phyloP scores from a whole-genome alignment of 1,140 invertebrate genomes.

The Drosophila serrata region DNA sequence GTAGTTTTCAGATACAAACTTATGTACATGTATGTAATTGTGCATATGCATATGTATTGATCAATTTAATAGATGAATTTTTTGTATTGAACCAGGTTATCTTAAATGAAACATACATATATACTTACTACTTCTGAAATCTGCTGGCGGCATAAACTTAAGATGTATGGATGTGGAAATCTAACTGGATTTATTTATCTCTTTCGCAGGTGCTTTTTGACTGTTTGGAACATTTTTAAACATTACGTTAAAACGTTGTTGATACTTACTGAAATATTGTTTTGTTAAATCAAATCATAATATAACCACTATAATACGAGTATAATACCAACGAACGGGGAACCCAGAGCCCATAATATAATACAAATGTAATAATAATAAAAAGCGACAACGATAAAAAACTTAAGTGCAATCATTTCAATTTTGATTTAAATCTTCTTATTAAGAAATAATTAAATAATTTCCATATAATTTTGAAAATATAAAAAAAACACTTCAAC shows the following conservation, averaged over 20 bases:
- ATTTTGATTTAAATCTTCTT: slow-evolving; percentile 65
- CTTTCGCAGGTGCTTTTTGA: slow-evolving; percentile 84
- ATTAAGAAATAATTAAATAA: slow-evolving; percentile 32
- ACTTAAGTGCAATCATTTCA: slow-evolving; percentile 77
- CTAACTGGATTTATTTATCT: slow-evolving; percentile 36
- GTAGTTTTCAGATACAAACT: slow-evolving; percentile 5
- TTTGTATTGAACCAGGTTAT: not conserved
- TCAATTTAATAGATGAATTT: not conserved
- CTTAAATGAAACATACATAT: not conserved
- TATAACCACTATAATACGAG: slow-evolving; percentile 55
- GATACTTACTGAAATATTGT: slow-evolving; percentile 85
- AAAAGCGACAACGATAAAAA: slow-evolving; percentile 51
- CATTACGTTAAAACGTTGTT: slow-evolving; percentile 85
- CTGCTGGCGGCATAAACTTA: not conserved
- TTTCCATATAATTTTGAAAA: slow-evolving; percentile 57
- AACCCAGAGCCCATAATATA: slow-evolving; percentile 50
- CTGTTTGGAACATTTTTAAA: slow-evolving; percentile 85
- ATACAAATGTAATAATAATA: slow-evolving; percentile 66
- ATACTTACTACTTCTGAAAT: not conserved
- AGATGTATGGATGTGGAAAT: not conserved
- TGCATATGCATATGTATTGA: not conserved
- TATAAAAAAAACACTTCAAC: slow-evolving; percentile 52
- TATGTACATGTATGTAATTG: not conserved
- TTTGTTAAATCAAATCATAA: slow-evolving; percentile 73
- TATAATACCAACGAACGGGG: slow-evolving; percentile 49